Conservation (phyloP, 2,113 vertebrate genomes). For the Haliaeetus leucogaster region DNA sequence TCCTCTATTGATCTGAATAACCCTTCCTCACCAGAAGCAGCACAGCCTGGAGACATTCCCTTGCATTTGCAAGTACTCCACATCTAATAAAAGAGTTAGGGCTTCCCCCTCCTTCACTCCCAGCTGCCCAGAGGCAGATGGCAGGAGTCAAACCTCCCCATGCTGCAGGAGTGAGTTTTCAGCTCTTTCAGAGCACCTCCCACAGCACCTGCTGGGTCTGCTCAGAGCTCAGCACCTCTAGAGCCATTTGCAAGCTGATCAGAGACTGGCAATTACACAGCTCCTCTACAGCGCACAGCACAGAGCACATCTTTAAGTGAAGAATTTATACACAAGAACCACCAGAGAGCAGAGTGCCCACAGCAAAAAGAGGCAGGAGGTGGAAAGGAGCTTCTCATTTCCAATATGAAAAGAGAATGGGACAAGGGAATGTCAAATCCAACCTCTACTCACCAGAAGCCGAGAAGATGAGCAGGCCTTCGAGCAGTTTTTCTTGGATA, state of each 20-base stretch:
- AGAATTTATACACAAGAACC: slow-evolving; percentile 48
- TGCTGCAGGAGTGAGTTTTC: background rate
- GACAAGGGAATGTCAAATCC: background rate
- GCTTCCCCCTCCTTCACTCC: background rate
- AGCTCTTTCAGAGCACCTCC: slow-evolving; percentile 24
- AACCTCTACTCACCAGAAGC: slow-evolving; percentile 54
- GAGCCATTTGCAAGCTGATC: slow-evolving; percentile 34
- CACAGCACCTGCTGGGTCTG: background rate
- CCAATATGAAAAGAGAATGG: slow-evolving; percentile 17
- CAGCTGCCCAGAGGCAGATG: slow-evolving; percentile 38
- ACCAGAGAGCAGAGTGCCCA: slow-evolving; percentile 63
- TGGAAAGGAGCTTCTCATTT: slow-evolving; percentile 23
- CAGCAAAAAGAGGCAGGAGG: slow-evolving; percentile 45
- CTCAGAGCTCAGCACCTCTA: background rate
- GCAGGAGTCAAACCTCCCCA: background rate
- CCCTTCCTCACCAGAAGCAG: background rate
- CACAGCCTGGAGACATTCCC: background rate
- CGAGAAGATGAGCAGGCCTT: slow-evolving; percentile 31
- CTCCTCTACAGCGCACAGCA: background rate
- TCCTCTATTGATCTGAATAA: background rate
- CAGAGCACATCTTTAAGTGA: background rate
- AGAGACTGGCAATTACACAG: slow-evolving; percentile 1
- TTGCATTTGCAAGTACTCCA: background rate
- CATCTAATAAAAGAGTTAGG: background rate
- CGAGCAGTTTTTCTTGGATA: slow-evolving; percentile 54